phyloP scores from a whole-genome alignment of 2,113 vertebrate genomes.

The Halcyon senegalensis region DNA sequence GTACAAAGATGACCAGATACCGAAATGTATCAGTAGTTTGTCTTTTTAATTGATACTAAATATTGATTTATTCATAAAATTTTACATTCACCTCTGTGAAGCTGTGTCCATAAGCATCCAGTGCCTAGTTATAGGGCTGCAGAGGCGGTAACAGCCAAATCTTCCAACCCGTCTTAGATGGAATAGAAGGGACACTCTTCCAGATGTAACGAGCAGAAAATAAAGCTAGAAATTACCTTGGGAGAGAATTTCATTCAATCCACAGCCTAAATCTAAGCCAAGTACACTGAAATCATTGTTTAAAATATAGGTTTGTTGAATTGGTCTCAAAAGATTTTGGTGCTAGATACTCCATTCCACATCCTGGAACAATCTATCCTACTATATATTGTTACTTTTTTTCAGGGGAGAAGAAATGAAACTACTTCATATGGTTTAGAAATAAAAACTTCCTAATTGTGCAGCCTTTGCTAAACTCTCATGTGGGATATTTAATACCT shows the following conservation, averaged over 20 bases:
- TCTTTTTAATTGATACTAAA: neutral
- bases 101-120: neutral
- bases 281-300: neutral
- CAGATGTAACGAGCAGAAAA: neutral
- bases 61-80: neutral
- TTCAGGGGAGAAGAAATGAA: neutral
- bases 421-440: neutral
- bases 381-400: neutral
- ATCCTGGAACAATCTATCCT: neutral
- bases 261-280: neutral
- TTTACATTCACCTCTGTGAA: neutral
- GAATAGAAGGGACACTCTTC: neutral
- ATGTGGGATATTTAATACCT: neutral
- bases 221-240: neutral
- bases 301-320: neutral
- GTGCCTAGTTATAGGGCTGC: neutral
- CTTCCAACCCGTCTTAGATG: neutral
- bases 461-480: neutral
- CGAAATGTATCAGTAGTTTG: neutral
- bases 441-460: neutral
- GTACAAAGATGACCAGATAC: neutral
- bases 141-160: neutral
- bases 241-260: neutral
- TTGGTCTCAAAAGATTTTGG: neutral
- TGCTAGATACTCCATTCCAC: neutral